phyloP scores from a whole-genome alignment of 2,888 invertebrate species.

The Choristoneura rosaceana region DNA sequence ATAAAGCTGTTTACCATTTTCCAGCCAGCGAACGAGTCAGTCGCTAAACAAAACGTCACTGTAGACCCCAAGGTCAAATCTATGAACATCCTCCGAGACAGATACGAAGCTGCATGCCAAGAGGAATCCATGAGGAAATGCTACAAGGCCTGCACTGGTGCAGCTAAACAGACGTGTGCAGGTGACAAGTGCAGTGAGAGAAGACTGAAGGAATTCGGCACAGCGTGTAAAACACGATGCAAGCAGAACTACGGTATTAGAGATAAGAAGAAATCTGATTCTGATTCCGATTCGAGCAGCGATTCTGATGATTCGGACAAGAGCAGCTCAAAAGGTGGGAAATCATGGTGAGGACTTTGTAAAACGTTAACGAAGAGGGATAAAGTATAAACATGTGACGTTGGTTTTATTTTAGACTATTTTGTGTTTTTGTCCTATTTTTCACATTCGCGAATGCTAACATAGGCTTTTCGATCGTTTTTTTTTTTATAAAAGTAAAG shows the following conservation, averaged over 20 bases:
- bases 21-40: neutral
- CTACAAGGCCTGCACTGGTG: conserved; percentile 50
- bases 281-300: neutral
- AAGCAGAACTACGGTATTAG: neutral
- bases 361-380: neutral
- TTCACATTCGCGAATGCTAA: too few relatives aligned
- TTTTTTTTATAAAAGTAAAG: too few relatives aligned
- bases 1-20: too few relatives aligned
- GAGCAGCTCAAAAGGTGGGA: neutral
- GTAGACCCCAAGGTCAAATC: neutral
- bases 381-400: neutral
- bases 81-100: conserved; percentile 55
- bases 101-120: conserved; percentile 59
- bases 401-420: neutral
- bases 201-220: neutral
- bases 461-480: too few relatives aligned
- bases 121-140: conserved; percentile 56
- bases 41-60: neutral
- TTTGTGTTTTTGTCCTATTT: too few relatives aligned
- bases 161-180: conserved; percentile 49
- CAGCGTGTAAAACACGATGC: neutral
- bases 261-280: neutral
- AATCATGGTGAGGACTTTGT: neutral
- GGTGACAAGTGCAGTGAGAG: conserved; percentile 7
- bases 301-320: neutral